Evolutionary conservation across 2,888 invertebrate genomes (phyloP), one percentile per base, ranked within the genome.

Genomic region (Clunio marinus): DNA sequence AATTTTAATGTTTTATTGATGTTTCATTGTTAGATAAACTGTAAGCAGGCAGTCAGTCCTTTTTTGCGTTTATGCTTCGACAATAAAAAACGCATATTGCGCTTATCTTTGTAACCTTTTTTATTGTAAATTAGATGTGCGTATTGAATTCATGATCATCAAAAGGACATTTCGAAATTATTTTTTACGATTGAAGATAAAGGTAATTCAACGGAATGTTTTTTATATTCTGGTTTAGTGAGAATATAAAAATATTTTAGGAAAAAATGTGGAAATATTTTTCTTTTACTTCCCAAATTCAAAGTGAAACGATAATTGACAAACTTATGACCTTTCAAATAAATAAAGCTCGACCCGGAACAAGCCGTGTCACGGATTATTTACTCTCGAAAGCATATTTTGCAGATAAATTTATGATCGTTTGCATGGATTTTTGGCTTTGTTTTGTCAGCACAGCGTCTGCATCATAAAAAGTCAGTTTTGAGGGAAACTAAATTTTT

Each of bases 311-410:
- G 10, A 17, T 17, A 20, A 51, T 51, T 51, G 51, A 51, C 51
- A 51, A 32, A 51, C 20, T 51, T 51, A 51, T 22, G 51, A 51
- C 51, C 51, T 51, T 51, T 51, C 17, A 20, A 5, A 51, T 51
- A 51, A 22, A 51, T 51, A 15, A 5, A 10, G 7, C 32, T 10
- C n/a, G 15, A 45, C 45, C 45, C 45, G 1, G 10, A 51, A 17
- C 4, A 32, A 32, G 3, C 51, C 17, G 22, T 60, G 60, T 60
- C 22, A 60, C 28, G 60, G 60, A 60, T 60, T 60, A 60, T 60
- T 60, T 60, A 60, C 60, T 60, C 22, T 27, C 15, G 7, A 15
- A 24, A 17, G 32, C 32, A 32, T 58, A 27, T 60, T 60, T 13
- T 35, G 60, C 35, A 37, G 25, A 27, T 15, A 35, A 32, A 60